A percentile compares a stretch with the other conserved stretches of the same genome.
Evolutionary conservation across 2,888 invertebrate genomes (phyloP).

Genomic region (Ceriagrion tenellum): DNA sequence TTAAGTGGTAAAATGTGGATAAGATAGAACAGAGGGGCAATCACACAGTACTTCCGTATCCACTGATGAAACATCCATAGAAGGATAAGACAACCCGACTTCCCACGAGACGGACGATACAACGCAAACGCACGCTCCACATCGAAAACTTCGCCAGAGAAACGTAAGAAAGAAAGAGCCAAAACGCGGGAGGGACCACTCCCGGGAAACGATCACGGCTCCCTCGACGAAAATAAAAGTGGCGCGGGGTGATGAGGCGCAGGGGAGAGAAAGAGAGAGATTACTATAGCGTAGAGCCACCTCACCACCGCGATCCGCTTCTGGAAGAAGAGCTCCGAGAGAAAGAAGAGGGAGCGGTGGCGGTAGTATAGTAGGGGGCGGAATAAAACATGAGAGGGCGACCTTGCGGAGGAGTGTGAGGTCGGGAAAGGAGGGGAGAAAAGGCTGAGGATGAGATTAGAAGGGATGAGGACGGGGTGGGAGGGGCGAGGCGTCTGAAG

Average conservation of each 20-base stretch:
- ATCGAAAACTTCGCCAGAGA: background rate
- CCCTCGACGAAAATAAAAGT: background rate
- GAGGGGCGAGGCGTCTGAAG: background rate
- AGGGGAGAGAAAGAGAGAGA: background rate
- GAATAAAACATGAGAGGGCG: slow-evolving; percentile 5
- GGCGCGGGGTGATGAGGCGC: background rate
- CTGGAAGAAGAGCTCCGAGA: background rate
- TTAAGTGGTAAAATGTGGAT: too few relatives aligned
- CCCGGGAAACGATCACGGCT: background rate
- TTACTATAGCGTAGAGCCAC: background rate
- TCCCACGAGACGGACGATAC: background rate
- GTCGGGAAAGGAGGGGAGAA: background rate
- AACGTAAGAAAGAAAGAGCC: background rate
- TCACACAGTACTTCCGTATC: too few relatives aligned
- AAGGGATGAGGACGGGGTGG: background rate
- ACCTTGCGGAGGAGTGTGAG: background rate
- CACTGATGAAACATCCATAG: too few relatives aligned
- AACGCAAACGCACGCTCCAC: background rate
- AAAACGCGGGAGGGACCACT: background rate
- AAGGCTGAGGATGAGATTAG: slow-evolving; percentile 18
- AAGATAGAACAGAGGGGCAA: too few relatives aligned
- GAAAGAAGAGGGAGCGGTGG: background rate
- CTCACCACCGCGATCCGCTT: background rate
- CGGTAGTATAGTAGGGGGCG: background rate
- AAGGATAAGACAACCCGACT: background rate